Evolutionary conservation across 1,140 invertebrate species (phyloP).

Genomic region (Ladona fulva): DNA sequence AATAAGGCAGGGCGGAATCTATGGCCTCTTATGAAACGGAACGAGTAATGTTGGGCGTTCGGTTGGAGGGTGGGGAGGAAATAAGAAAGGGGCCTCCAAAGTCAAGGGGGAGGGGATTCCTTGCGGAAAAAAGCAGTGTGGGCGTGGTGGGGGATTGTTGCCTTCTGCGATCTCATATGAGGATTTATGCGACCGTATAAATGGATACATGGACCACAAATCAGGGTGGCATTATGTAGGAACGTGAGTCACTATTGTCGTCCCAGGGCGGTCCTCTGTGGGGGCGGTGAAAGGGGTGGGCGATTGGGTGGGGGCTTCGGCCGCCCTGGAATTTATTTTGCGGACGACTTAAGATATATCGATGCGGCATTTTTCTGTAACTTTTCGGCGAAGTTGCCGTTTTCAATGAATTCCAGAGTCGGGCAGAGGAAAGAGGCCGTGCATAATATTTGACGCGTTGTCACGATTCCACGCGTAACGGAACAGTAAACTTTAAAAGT

Average conservation of each 20-base stretch:
- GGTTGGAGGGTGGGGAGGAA: neutral
- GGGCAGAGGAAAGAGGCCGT: too few relatives aligned
- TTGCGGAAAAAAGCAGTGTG: neutral
- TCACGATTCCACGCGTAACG: too few relatives aligned
- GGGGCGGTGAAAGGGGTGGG: neutral
- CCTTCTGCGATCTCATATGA: neutral
- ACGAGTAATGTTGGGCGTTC: neutral
- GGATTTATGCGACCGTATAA: slow-evolving; percentile 2
- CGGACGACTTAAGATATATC: too few relatives aligned
- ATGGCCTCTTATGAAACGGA: neutral
- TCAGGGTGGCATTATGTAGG: neutral
- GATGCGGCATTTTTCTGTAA: too few relatives aligned
- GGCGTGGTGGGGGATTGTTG: neutral
- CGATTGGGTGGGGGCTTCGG: neutral
- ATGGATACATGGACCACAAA: slow-evolving; percentile 4
- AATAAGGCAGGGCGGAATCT: neutral
- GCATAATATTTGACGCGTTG: too few relatives aligned
- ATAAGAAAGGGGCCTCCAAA: neutral
- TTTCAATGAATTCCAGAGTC: too few relatives aligned
- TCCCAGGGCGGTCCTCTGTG: neutral
- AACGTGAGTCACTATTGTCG: neutral
- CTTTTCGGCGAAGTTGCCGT: too few relatives aligned
- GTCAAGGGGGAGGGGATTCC: neutral
- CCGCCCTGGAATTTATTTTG: too few relatives aligned
- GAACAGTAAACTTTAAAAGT: too few relatives aligned